phyloP scores from a whole-genome alignment of 2,797 vertebrate species.

The Lycodopsis pacificus region DNA sequence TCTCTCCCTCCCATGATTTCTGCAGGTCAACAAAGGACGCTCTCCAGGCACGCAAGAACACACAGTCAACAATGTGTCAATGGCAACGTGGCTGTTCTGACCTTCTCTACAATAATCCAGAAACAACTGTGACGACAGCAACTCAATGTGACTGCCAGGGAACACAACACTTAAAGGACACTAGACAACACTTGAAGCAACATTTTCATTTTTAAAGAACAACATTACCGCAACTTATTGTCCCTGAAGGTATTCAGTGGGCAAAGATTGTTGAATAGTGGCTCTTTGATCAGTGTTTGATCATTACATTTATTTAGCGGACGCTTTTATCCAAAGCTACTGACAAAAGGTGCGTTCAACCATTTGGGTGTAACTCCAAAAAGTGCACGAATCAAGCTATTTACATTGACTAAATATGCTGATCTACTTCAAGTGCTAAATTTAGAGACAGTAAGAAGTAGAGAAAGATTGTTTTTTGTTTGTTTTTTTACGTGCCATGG shows the following conservation, averaged over 20 bases:
- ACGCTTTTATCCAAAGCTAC: background rate
- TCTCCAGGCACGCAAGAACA: constrained; percentile 15
- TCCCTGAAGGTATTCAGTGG: background rate
- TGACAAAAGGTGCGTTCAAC: background rate
- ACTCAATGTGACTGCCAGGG: constrained; percentile 10
- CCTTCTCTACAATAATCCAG: constrained; percentile 24
- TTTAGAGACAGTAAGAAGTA: background rate
- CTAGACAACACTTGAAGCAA: background rate
- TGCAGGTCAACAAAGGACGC: constrained; percentile 54
- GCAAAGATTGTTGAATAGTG: background rate
- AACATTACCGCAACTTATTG: background rate
- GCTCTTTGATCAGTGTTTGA: constrained; percentile 30
- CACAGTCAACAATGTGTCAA: background rate
- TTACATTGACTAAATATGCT: background rate
- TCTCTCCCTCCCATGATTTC: constrained; percentile 9
- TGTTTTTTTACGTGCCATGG: background rate
- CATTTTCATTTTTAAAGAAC: background rate
- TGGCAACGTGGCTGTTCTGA: constrained; percentile 18
- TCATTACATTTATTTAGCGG: constrained; percentile 6
- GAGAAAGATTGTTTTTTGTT: background rate
- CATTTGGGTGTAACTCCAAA: background rate
- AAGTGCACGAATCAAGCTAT: background rate
- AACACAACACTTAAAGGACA: background rate
- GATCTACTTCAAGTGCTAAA: background rate
- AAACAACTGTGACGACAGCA: constrained; percentile 16